These are phyloP conservation scores for Melieria crassipennis DNA, from an alignment of 2,888 invertebrate genomes.

Conservation along the genomic window DNA sequence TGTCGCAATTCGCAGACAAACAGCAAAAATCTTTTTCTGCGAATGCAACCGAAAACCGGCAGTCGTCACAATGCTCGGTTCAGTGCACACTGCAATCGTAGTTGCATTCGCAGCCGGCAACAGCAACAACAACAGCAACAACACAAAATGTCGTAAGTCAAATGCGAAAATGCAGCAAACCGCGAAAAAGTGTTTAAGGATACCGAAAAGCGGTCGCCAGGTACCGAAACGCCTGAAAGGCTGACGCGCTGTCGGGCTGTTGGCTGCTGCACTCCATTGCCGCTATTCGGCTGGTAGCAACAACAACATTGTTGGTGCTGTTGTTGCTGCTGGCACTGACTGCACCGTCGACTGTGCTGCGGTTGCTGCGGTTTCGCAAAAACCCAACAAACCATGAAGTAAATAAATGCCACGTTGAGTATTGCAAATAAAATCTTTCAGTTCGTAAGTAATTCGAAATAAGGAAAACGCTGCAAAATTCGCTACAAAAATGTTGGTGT, in stretches of 20 bases:
- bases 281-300: background rate
- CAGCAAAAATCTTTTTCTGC: slow-evolving; percentile 17
- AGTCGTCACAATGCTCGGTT: slow-evolving; percentile 10
- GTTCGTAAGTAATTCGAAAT: slow-evolving; percentile 24
- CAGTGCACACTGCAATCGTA: slow-evolving; percentile 17
- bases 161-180: slow-evolving; percentile 32
- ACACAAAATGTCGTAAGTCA: slow-evolving; percentile 27
- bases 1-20: slow-evolving; percentile 7
- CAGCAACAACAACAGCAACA: slow-evolving; percentile 15
- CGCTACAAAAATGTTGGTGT: no score
- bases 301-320: slow-evolving; percentile 16
- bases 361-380: slow-evolving; percentile 53
- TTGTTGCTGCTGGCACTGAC: background rate
- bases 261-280: background rate
- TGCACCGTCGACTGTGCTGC: background rate
- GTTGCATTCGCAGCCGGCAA: background rate
- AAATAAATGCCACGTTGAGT: slow-evolving; percentile 49
- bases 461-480: slow-evolving; percentile 3
- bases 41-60: slow-evolving; percentile 22
- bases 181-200: slow-evolving; percentile 26
- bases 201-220: slow-evolving; percentile 17
- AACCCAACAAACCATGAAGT: slow-evolving; percentile 60
- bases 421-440: slow-evolving; percentile 27
- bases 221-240: background rate
- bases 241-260: background rate